Evolutionary conservation across 2,113 vertebrate genomes (phyloP), one percentile per base, ranked within the genome.

Genomic region (Toxostoma redivivum): DNA sequence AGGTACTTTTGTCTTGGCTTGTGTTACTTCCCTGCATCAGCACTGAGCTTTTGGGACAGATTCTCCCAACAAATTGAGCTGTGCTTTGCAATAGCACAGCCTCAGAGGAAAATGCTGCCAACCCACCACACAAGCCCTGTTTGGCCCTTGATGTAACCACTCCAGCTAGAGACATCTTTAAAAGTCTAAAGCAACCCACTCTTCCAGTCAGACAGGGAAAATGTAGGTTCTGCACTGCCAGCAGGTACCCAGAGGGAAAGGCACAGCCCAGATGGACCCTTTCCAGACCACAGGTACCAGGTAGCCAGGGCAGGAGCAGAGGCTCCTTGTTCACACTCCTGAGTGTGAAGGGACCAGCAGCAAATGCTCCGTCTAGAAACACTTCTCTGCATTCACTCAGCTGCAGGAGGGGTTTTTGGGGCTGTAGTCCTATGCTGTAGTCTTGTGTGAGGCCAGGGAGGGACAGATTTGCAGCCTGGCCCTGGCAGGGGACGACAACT

Each of bases 201-300:
- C 64, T 92, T 91, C 95, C 83, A 91, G 88, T 94, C 91, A 90
- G 90, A 69, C 58, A 0, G 78, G 62, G 84, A 82, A 94, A 85
- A 50, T 1, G 1, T 16, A 53, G 31, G 31, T 53, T 90, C 81
- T 85, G 70, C 27, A 0, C 5, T 80, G 54, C 53, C 66, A 95
- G 50, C 78, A 89, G 62, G 79, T 58, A 8, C 73, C 70, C 87
- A 54, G 84, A 91, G 74, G 84, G 81, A 50, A 73, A 85, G 66
- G 87, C 74, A 89, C 0, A 0, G 73, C 83, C 48, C 81, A 37
- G 61, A 45, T 84, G 86, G 89, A 82, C 27, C 5, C 7, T 57
- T 72, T 95, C 91, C 89, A 96, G 91, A 61, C 48, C 91, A 47
- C 81, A 85, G 47, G 78, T 33, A 51, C 66, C 0, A 0, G 0